Evolutionary conservation across 2,113 vertebrate species (phyloP).

Genomic region (Poeciliopsis occidentalis): DNA sequence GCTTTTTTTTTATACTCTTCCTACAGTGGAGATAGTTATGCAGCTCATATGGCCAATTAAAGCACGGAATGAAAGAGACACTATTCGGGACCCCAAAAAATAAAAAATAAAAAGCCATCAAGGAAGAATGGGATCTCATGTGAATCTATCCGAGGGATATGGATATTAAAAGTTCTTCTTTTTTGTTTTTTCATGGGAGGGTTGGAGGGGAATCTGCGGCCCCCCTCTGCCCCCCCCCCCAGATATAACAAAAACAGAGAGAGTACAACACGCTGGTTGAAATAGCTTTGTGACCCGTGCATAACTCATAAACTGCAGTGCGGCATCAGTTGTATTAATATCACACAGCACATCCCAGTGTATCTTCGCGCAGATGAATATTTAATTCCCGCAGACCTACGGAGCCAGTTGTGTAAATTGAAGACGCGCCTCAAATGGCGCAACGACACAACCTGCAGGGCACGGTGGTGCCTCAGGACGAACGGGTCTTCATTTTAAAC

Average conservation of each 20-base stretch:
- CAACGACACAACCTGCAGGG: constrained; percentile 45
- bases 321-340: constrained; percentile 77
- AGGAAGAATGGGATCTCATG: constrained; percentile 8
- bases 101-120: constrained; percentile 23
- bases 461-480: constrained; percentile 37
- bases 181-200: background rate
- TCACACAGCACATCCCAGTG: constrained; percentile 53
- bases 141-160: constrained; percentile 9
- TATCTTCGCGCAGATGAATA: constrained; percentile 64
- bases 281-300: constrained; percentile 65
- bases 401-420: constrained; percentile 37
- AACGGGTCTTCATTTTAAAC: constrained; percentile 29
- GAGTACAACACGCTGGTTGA: constrained; percentile 52
- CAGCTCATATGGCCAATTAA: constrained; percentile 43
- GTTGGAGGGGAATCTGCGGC: constrained; percentile 14
- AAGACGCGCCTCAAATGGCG: constrained; percentile 54
- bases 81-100: constrained; percentile 9
- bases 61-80: constrained; percentile 8
- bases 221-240: constrained; percentile 24
- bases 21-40: constrained; percentile 31
- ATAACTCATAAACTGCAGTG: constrained; percentile 81
- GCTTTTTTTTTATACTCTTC: constrained; percentile 22
- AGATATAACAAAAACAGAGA: constrained; percentile 35
- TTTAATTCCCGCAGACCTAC: constrained; percentile 54
- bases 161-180: constrained; percentile 55